These are phyloP conservation scores for Mormoops blainvillei DNA, from an alignment of 2,113 vertebrate genomes.

Conservation along the genomic window DNA sequence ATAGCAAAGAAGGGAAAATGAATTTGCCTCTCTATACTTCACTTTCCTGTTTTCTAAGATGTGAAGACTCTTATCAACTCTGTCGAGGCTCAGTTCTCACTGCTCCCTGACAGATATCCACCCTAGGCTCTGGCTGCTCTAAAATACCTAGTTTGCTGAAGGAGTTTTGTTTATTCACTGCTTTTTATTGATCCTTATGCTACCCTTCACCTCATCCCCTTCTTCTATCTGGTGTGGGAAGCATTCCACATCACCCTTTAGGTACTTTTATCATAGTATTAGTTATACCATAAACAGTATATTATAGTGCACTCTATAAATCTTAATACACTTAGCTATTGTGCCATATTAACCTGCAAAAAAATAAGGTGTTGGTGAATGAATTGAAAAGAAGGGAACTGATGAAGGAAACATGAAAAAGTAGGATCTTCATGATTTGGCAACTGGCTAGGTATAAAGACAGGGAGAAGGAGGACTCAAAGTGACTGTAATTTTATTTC, in stretches of 20 bases:
- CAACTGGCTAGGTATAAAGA: neutral
- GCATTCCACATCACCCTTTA: neutral
- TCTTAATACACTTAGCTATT: neutral
- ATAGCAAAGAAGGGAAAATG: neutral
- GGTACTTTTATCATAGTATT: neutral
- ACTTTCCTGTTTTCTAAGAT: slow-evolving; percentile 46
- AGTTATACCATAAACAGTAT: neutral
- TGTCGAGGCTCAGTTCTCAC: neutral
- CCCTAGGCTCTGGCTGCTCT: neutral
- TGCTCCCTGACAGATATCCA: neutral
- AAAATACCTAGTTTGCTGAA: neutral
- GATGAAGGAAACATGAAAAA: neutral
- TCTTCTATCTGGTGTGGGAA: neutral
- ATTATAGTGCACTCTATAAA: neutral
- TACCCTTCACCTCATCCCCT: neutral
- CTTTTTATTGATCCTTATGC: neutral
- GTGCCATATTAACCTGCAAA: neutral
- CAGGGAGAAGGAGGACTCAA: neutral
- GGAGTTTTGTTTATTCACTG: neutral
- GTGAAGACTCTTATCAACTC: neutral
- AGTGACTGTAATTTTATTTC: slow-evolving; percentile 10
- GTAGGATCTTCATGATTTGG: neutral
- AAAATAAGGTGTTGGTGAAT: neutral
- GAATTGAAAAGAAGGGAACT: neutral
- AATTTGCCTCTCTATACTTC: slow-evolving; percentile 34